These are phyloP conservation scores for Globicephala melas DNA, from an alignment of 2,113 vertebrate species.

Conservation along the genomic window DNA sequence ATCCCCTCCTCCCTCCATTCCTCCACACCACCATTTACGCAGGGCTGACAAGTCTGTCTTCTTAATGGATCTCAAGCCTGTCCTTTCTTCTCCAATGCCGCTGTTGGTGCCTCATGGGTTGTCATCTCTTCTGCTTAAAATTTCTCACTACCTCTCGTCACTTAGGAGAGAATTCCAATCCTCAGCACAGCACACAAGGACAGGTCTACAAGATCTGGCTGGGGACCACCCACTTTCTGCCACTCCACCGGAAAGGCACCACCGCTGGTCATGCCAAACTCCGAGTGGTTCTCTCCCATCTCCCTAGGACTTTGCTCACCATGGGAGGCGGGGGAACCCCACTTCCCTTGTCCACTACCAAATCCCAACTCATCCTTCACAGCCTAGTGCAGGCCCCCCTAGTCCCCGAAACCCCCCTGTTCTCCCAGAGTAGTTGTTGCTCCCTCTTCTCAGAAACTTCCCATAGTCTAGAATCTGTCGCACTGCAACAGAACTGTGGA, in stretches of 20 bases:
- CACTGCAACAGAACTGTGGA: background rate
- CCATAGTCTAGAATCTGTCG: no score
- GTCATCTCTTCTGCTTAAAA: background rate
- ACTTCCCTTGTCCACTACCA: background rate
- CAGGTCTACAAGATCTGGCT: no score
- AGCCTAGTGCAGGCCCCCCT: no score
- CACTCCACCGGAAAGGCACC: no score
- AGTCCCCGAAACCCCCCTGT: background rate
- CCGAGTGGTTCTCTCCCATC: background rate
- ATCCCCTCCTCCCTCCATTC: background rate
- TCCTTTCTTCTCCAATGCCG: background rate
- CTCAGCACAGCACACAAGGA: background rate
- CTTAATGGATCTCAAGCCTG: background rate
- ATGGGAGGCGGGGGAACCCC: accelerated
- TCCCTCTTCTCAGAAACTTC: background rate
- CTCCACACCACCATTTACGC: background rate
- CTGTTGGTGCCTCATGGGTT: background rate
- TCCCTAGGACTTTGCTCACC: background rate
- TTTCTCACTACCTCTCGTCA: background rate
- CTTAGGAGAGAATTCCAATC: background rate
- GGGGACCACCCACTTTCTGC: background rate
- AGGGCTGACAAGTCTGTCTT: background rate
- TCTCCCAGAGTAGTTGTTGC: accelerated
- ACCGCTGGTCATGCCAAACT: background rate
- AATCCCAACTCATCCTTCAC: background rate